Evolutionary conservation across 2,797 vertebrate genomes (phyloP), one percentile per base, ranked within the genome.

Genomic region (Adelosebastes latens): DNA sequence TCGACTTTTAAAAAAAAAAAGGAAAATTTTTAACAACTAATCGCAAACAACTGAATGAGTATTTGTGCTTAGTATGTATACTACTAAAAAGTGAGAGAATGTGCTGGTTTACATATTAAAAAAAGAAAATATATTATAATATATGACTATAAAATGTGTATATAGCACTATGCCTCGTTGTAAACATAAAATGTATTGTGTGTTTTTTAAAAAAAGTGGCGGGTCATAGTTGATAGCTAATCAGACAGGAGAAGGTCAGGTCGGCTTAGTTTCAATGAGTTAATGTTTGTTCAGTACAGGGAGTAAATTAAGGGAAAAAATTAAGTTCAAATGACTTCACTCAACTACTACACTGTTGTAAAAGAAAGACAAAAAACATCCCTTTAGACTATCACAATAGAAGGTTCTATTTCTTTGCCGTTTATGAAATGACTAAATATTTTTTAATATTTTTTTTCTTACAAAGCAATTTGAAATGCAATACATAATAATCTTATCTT

Each of bases 71-170:
- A 94, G 94, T 95, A 91, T 94, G 94, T 94, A 93, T 94, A 94
- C 93, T 94, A 94, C 93, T 95, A 95, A 95, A 94, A 93, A 92
- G 92, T 91, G 93, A 95, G 94, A 96, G 94, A 95, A 95, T 94
- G 95, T 96, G 94, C 95, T 95, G 95, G 96, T 96, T 96, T 96
- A 96, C 96, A 96, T 95, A 89, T 94, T 85, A 90, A 61, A 18
- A 93, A 92, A 88, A 83, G 87, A 91, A 83, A 84, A 85, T 87
- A 87, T 90, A 92, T 46, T 52, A 52, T 52, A 52, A 92, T 92
- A 95, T 92, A 94, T 93, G 87, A 89, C 91, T 93, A 93, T 95
- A 95, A 95, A 95, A 94, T 95, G 91, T 96, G 94, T 96, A 95
- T 75, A 95, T 96, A 96, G 95, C 94, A 96, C 95, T 95, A 95